phyloP scores from a whole-genome alignment of 2,888 invertebrate species.

The Drosophila helvetica region DNA sequence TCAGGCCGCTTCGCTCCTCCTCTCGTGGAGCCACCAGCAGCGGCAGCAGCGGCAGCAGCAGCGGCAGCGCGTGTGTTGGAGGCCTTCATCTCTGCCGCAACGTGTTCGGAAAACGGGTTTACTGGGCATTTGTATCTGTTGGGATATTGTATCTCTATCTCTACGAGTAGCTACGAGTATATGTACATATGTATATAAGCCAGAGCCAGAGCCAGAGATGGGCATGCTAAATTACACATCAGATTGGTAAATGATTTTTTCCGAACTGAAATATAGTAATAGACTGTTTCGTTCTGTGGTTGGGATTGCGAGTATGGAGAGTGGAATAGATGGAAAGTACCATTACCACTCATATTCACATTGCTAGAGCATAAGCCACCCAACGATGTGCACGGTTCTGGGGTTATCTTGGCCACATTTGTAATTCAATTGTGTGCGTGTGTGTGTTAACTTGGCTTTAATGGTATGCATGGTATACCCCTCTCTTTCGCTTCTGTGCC shows the following conservation, averaged over 20 bases:
- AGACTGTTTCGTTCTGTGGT: too few species aligned
- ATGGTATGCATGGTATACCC: background rate
- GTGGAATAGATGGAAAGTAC: too few species aligned
- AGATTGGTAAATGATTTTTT: constrained; percentile 3
- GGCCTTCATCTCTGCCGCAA: constrained; percentile 75
- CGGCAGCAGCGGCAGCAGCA: constrained; percentile 1
- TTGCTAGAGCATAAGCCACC: background rate
- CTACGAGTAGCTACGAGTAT: too few species aligned
- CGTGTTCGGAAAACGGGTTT: constrained; percentile 74
- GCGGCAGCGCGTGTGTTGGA: constrained; percentile 34
- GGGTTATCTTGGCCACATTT: constrained; percentile 18
- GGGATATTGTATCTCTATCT: constrained; percentile 40
- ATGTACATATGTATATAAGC: background rate
- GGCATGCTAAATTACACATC: constrained; percentile 28
- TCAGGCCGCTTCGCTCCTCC: background rate
- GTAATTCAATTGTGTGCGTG: background rate
- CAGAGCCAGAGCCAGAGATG: constrained; percentile 31
- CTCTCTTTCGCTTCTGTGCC: background rate
- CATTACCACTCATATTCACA: too few species aligned
- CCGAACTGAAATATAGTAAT: too few species aligned
- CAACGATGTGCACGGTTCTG: background rate
- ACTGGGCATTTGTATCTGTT: constrained; percentile 52
- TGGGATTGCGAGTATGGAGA: too few species aligned
- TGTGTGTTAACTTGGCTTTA: background rate
- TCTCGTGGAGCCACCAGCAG: constrained; percentile 12